phyloP scores from a whole-genome alignment of 2,797 vertebrate species.

The Geotrypetes seraphini region DNA sequence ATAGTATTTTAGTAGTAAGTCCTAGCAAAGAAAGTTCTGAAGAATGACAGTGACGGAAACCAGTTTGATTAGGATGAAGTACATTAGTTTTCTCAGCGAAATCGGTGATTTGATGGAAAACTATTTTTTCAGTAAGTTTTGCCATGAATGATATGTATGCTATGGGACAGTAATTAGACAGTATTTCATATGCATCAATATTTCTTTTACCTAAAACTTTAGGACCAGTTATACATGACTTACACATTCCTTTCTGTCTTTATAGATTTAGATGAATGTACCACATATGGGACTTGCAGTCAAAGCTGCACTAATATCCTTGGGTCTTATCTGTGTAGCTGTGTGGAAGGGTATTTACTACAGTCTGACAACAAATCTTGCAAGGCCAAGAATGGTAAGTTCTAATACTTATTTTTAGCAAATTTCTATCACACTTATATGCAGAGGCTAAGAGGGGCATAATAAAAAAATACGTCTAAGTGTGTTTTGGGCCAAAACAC shows the following conservation, averaged over 20 bases:
- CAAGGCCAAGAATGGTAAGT: slow-evolving; percentile 88
- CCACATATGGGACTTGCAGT: slow-evolving; percentile 80
- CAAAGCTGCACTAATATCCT: slow-evolving; percentile 84
- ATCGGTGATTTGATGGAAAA: too few relatives aligned
- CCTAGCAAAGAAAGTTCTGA: too few relatives aligned
- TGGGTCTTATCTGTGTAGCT: slow-evolving; percentile 85
- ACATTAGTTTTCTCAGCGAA: too few relatives aligned
- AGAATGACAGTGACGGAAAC: too few relatives aligned
- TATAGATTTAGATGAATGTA: slow-evolving; percentile 91
- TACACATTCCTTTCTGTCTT: slow-evolving; percentile 37
- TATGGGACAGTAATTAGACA: too few relatives aligned
- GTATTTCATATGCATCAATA: background rate
- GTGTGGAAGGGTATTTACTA: slow-evolving; percentile 83
- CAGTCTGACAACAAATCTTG: slow-evolving; percentile 84
- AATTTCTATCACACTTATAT: background rate
- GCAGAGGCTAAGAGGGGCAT: too few relatives aligned
- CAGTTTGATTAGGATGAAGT: too few relatives aligned
- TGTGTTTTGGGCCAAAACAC: too few relatives aligned
- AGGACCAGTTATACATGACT: slow-evolving; percentile 48
- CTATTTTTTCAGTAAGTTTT: too few relatives aligned
- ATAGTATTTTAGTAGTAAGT: too few relatives aligned
- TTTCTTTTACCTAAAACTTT: background rate
- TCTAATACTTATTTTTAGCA: background rate
- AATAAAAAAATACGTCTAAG: too few relatives aligned
- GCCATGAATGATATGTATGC: too few relatives aligned